These are phyloP conservation scores for Ploceus nigricollis DNA, from an alignment of 2,113 vertebrate species.

Conservation along the genomic window DNA sequence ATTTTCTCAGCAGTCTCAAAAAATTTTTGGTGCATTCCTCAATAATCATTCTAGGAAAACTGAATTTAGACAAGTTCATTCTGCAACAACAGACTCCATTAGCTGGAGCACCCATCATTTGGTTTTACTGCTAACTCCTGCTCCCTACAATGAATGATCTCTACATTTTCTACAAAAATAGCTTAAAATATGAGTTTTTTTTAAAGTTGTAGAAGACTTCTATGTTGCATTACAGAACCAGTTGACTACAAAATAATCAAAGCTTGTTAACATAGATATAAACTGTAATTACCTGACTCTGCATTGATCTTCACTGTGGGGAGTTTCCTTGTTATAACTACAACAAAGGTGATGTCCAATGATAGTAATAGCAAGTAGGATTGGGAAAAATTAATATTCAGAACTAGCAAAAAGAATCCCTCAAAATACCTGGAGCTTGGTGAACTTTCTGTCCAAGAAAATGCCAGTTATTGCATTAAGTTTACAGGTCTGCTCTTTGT, in stretches of 20 bases:
- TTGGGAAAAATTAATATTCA: background rate
- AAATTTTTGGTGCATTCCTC: background rate
- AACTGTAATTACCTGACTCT: conserved; percentile 9
- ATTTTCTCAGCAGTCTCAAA: background rate
- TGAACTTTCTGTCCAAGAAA: background rate
- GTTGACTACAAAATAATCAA: conserved; percentile 7
- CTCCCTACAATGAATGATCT: background rate
- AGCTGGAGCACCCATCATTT: background rate
- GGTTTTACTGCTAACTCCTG: background rate
- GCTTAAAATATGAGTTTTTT: background rate
- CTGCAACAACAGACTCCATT: background rate
- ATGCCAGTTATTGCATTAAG: background rate
- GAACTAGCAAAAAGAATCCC: background rate
- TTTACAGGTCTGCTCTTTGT: background rate
- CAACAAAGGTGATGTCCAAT: background rate
- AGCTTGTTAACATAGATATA: conserved; percentile 19
- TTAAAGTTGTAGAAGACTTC: background rate
- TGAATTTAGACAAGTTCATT: background rate
- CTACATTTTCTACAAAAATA: background rate
- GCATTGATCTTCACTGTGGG: conserved; percentile 12
- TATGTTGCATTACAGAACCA: background rate
- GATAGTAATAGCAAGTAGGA: background rate
- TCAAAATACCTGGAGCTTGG: background rate
- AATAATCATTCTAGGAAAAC: background rate
- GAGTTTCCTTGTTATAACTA: conserved; percentile 21